A percentile compares a stretch with the other conserved stretches of the same genome.
Evolutionary conservation across 2,888 invertebrate genomes (phyloP).

Genomic region (Tethea ocularis): DNA sequence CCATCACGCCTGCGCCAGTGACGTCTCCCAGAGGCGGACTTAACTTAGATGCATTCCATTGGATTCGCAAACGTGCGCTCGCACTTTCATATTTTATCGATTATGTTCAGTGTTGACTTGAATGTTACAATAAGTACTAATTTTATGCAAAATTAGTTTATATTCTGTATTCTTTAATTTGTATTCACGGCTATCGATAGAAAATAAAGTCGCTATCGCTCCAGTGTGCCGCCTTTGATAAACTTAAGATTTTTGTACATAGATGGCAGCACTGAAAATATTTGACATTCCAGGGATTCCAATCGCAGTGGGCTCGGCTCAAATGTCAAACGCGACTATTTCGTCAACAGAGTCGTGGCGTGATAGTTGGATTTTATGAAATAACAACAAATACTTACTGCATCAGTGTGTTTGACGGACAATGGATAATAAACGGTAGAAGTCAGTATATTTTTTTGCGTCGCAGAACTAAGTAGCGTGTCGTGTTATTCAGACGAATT

Average conservation of each 20-base stretch:
- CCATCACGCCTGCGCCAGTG: constrained; percentile 77
- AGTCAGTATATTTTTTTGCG: constrained; percentile 64
- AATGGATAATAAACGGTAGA: constrained; percentile 73
- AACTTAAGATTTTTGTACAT: constrained; percentile 75
- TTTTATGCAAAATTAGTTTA: neutral
- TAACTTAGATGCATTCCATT: constrained; percentile 73
- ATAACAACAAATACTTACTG: constrained; percentile 75
- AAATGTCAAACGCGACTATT: constrained; percentile 88
- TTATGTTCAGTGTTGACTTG: constrained; percentile 10
- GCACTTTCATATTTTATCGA: constrained; percentile 47
- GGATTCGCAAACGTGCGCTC: constrained; percentile 60
- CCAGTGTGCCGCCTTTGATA: constrained; percentile 68
- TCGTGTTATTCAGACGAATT: constrained; percentile 60
- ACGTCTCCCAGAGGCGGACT: constrained; percentile 68
- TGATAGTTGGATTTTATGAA: constrained; percentile 81
- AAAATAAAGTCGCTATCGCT: constrained; percentile 40
- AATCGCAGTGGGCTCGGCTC: constrained; percentile 87
- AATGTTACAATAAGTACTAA: neutral
- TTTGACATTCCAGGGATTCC: constrained; percentile 87
- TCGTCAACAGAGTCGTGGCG: constrained; percentile 83
- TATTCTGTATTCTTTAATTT: neutral
- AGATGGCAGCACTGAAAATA: constrained; percentile 87
- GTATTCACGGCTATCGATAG: constrained; percentile 7
- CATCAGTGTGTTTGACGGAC: constrained; percentile 68
- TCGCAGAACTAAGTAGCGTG: constrained; percentile 56